Evolutionary conservation across 1,140 invertebrate genomes (phyloP).

Genomic region (Lepidurus couesii): DNA sequence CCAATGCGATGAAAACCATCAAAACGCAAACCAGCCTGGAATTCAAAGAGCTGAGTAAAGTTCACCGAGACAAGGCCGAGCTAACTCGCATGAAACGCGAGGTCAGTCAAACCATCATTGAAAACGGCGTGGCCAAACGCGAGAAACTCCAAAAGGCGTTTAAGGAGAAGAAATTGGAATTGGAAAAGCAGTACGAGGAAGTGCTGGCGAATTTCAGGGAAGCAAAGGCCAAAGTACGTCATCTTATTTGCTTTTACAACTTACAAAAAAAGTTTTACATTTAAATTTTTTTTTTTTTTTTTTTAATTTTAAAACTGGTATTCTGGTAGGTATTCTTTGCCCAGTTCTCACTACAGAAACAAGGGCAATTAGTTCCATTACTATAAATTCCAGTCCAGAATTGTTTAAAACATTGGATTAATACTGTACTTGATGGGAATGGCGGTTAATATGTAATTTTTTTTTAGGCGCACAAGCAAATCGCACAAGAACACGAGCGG

Average conservation of each 20-base stretch:
- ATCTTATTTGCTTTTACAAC: background rate
- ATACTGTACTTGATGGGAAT: background rate
- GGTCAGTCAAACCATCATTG: conserved; percentile 66
- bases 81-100: conserved; percentile 60
- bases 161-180: conserved; percentile 64
- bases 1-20: conserved; percentile 74
- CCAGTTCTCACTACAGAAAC: background rate
- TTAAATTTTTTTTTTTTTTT: background rate
- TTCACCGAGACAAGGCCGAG: conserved; percentile 82
- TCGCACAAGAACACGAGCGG: conserved; percentile 7
- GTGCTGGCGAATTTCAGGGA: conserved; percentile 61
- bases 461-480: background rate
- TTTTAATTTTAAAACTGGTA: too few species aligned
- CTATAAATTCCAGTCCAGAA: background rate
- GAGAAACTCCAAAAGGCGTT: conserved; percentile 66
- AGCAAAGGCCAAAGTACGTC: conserved; percentile 49
- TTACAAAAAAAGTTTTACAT: background rate
- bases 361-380: background rate
- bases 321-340: background rate
- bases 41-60: conserved; percentile 71
- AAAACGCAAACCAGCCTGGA: conserved; percentile 75
- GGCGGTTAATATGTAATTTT: background rate
- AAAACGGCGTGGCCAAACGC: conserved; percentile 73
- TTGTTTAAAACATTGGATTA: background rate
- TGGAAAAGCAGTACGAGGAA: conserved; percentile 69